These are phyloP conservation scores for Lepus americanus DNA, from an alignment of 2,113 vertebrate species.

Conservation along the genomic window DNA sequence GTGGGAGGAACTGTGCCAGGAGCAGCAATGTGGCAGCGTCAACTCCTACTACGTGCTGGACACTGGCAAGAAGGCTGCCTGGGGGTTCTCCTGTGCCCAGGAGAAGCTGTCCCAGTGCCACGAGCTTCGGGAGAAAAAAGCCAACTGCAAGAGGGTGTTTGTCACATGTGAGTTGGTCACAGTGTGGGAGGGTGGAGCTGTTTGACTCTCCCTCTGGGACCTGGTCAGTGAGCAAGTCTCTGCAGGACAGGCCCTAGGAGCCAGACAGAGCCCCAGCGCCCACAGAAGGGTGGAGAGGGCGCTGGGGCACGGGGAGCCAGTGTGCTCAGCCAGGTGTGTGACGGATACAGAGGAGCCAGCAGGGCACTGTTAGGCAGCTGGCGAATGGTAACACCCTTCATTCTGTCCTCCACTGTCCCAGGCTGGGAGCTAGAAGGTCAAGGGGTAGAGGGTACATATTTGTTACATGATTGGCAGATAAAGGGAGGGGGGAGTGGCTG, in stretches of 20 bases:
- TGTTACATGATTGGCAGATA: no score
- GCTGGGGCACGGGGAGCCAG: not conserved
- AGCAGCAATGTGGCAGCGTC: constrained; percentile 80
- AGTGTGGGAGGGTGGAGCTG: not conserved
- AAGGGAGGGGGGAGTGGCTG: fast-evolving
- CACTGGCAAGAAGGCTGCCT: fast-evolving
- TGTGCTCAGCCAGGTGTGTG: not conserved
- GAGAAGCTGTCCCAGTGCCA: constrained; percentile 80
- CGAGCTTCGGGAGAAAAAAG: fast-evolving
- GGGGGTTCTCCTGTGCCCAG: not conserved
- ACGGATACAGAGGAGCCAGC: fast-evolving
- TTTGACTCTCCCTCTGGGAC: not conserved
- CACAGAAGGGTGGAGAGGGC: not conserved
- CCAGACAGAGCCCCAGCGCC: not conserved
- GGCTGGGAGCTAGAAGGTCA: not conserved
- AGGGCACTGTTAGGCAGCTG: not conserved
- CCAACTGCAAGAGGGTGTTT: constrained; percentile 73
- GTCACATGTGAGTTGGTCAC: constrained; percentile 83
- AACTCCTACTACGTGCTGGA: not conserved
- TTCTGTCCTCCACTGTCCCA: not conserved
- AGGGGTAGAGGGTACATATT: not conserved
- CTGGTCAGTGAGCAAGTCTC: not conserved
- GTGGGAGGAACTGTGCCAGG: constrained; percentile 78
- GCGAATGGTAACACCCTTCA: fast-evolving
- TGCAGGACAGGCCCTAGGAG: not conserved